These are phyloP conservation scores for Castor canadensis DNA, from an alignment of 2,113 vertebrate species.

Conservation along the genomic window DNA sequence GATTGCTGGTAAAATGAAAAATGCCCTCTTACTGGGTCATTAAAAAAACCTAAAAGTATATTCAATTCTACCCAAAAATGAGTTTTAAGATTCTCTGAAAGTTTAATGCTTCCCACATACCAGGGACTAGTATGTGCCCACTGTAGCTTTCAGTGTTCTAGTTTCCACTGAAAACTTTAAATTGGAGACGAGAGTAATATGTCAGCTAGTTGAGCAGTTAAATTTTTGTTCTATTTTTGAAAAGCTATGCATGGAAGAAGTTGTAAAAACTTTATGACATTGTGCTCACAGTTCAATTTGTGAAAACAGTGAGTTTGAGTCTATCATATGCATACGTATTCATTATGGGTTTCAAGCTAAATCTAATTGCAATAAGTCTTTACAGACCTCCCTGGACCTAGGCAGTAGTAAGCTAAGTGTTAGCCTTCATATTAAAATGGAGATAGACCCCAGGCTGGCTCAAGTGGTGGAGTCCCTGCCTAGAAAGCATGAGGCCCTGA, in stretches of 20 bases:
- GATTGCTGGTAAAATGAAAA: slow-evolving; percentile 57
- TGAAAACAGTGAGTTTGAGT: neutral
- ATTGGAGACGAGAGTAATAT: neutral
- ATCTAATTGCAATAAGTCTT: neutral
- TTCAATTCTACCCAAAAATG: slow-evolving; percentile 75
- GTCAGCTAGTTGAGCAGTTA: neutral
- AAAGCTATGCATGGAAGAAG: neutral
- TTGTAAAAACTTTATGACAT: slow-evolving; percentile 2
- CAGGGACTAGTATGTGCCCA: slow-evolving; percentile 87
- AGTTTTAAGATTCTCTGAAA: slow-evolving; percentile 88
- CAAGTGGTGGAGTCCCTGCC: too few species aligned
- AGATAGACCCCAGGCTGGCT: too few species aligned
- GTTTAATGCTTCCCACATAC: slow-evolving; percentile 86
- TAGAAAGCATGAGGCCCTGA: too few species aligned
- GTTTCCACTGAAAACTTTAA: slow-evolving; percentile 30
- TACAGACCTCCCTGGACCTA: neutral
- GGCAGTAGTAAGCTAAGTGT: neutral
- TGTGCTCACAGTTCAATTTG: neutral
- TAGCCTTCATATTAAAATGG: neutral
- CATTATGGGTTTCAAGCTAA: neutral
- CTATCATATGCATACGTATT: neutral
- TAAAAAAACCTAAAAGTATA: neutral
- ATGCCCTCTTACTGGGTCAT: slow-evolving; percentile 19
- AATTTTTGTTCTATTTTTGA: slow-evolving; percentile 1
- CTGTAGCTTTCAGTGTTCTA: slow-evolving; percentile 74